phyloP scores from a whole-genome alignment of 2,888 invertebrate genomes.

The Aleiodes alternator region DNA sequence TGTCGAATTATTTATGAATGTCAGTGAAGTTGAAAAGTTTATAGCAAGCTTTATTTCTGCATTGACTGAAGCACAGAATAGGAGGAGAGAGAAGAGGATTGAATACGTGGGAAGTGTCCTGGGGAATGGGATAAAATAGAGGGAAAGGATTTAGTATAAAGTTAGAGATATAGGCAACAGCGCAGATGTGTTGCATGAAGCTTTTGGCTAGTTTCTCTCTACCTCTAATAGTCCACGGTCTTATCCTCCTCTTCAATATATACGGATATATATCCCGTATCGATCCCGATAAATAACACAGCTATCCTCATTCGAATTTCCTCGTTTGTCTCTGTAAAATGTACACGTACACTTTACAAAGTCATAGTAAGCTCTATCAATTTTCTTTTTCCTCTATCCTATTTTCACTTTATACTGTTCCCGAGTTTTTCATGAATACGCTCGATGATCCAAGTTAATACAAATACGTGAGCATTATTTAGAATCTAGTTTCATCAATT shows the following conservation, averaged over 20 bases:
- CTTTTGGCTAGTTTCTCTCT: constrained; percentile 17
- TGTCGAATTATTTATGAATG: neutral
- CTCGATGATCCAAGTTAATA: too few relatives aligned
- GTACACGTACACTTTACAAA: too few relatives aligned
- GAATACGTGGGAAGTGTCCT: constrained; percentile 7
- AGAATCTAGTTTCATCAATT: too few relatives aligned
- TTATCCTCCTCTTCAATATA: neutral
- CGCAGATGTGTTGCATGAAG: constrained; percentile 13
- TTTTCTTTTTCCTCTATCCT: too few relatives aligned
- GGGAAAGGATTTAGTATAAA: constrained; percentile 20
- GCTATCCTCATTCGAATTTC: neutral
- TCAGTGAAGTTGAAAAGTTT: constrained; percentile 4
- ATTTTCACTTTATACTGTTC: too few relatives aligned
- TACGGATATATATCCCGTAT: neutral
- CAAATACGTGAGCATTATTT: too few relatives aligned
- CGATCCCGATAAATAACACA: constrained; percentile 19
- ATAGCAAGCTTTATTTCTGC: neutral
- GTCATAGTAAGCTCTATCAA: too few relatives aligned
- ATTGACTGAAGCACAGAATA: neutral
- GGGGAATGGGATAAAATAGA: constrained; percentile 7
- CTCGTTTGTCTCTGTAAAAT: too few relatives aligned
- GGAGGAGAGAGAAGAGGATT: neutral
- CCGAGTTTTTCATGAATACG: too few relatives aligned
- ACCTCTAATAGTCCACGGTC: constrained; percentile 7
- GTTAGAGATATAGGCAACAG: constrained; percentile 1